These are phyloP conservation scores for Penaeus japonicus DNA, from an alignment of 1,140 invertebrate species.

Conservation along the genomic window DNA sequence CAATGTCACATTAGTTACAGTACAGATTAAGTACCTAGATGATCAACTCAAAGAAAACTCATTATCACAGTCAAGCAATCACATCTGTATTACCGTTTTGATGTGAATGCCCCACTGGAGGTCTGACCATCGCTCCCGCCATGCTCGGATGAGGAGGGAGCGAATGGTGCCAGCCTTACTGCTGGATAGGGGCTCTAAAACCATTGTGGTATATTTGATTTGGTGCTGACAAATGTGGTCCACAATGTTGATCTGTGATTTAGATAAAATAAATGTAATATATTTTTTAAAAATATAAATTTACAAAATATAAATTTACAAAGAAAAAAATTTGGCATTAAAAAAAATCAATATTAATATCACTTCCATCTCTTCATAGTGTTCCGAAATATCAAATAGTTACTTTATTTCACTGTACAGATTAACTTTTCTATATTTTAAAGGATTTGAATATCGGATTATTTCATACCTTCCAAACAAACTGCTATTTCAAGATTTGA, in stretches of 20 bases:
- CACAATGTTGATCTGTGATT: not conserved
- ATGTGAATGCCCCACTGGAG: slow-evolving; percentile 95
- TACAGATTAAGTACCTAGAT: not conserved
- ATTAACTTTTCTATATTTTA: too few relatives aligned
- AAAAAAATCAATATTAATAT: too few relatives aligned
- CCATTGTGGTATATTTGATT: slow-evolving; percentile 31
- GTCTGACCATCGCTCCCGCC: slow-evolving; percentile 93
- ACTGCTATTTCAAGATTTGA: too few relatives aligned
- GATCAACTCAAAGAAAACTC: slow-evolving; percentile 60
- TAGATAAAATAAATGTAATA: not conserved
- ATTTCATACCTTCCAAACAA: too few relatives aligned
- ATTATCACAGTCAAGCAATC: slow-evolving; percentile 13
- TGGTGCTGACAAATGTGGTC: not conserved
- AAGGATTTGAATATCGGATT: too few relatives aligned
- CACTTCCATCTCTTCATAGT: too few relatives aligned
- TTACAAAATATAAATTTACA: too few relatives aligned
- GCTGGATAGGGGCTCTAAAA: slow-evolving; percentile 49
- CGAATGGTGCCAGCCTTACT: slow-evolving; percentile 55
- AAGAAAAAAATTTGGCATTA: too few relatives aligned
- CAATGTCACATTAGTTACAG: not conserved
- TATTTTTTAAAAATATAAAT: not conserved
- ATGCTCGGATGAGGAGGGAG: slow-evolving; percentile 80
- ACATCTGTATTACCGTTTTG: slow-evolving; percentile 72
- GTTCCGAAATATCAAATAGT: too few relatives aligned
- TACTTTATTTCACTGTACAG: too few relatives aligned